Percentiles rank a stretch among this genome's conserved stretches.
phyloP scores from a whole-genome alignment of 2,797 vertebrate genomes.

The Peromyscus eremicus region DNA sequence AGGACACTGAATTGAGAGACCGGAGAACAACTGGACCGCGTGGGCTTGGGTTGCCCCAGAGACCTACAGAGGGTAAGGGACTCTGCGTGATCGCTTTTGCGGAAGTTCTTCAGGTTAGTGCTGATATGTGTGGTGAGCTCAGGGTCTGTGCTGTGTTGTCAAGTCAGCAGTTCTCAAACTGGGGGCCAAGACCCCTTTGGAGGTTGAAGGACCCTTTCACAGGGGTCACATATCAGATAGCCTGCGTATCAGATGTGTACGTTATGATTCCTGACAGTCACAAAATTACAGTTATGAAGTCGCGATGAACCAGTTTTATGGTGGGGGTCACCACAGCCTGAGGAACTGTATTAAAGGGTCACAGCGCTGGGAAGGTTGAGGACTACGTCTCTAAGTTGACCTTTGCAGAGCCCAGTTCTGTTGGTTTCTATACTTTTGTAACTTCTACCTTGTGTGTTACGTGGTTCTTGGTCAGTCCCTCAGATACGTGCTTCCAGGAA shows the following conservation, averaged over 20 bases:
- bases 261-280: no score
- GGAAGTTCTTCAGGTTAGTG: conserved; percentile 19
- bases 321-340: neutral
- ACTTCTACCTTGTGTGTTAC: neutral
- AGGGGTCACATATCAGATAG: neutral
- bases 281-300: neutral
- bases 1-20: neutral
- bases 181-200: neutral
- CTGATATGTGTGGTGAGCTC: neutral
- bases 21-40: conserved; percentile 4
- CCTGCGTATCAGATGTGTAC: neutral
- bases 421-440: conserved; percentile 2
- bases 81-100: conserved; percentile 33
- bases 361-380: neutral
- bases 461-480: neutral
- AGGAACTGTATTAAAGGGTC: neutral
- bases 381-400: neutral
- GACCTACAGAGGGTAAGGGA: conserved; percentile 49
- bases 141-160: neutral
- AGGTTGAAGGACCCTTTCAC: neutral
- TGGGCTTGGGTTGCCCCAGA: conserved; percentile 54
- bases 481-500: neutral
- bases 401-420: neutral
- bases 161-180: neutral
- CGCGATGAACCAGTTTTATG: neutral